Evolutionary conservation across 2,113 vertebrate genomes (phyloP), one percentile per base, ranked within the genome.

Genomic region (Stictonetta naevosa): DNA sequence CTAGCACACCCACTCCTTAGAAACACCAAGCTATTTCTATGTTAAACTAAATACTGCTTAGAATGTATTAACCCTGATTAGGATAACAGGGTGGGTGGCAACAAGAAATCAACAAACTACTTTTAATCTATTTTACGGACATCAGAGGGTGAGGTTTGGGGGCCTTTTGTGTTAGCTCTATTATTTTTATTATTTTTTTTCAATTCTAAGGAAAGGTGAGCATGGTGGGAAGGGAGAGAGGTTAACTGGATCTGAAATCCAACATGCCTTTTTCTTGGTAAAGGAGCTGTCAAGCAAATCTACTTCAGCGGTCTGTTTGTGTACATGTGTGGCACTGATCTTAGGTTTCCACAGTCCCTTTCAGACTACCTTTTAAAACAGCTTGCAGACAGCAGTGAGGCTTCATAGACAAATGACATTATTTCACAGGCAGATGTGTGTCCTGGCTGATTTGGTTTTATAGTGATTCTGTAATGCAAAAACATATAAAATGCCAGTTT

Each of bases 71-170:
- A 53, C 26, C 77, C 46, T 42, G 18, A 26, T 36, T 38, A 50
- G 2, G 25, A 63, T 53, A 63, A 84, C 10, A 17, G 14, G 23
- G 19, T 5, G 3, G 4, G 2, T 8, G 8, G 11, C 28, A 3
- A 31, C 18, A n/a, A 56, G 42, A 34, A 68, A 55, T 19, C 8
- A 10, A 46, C 58, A 34, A 81, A 29, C 44, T 81, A 18, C 14
- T 63, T 92, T 18, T 59, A 16, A 22, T 59, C 28, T 82, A 6
- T 56, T 85, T n/a, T 52, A 40, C 12, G 46, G n/a, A 53, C 0
- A 0, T 18, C 38, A 52, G 23, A 84, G 1, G 4, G 15, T 40
- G 60, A 74, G 6, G 26, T 55, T 80, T 66, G 0, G 3, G 52
- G 13, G 31, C 6, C 33, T 21, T 48, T 48, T 81, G 31, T 69